Base-by-base conservation (phyloP, 2,113 vertebrate genomes). In the Probosciger aterrimus region DNA sequence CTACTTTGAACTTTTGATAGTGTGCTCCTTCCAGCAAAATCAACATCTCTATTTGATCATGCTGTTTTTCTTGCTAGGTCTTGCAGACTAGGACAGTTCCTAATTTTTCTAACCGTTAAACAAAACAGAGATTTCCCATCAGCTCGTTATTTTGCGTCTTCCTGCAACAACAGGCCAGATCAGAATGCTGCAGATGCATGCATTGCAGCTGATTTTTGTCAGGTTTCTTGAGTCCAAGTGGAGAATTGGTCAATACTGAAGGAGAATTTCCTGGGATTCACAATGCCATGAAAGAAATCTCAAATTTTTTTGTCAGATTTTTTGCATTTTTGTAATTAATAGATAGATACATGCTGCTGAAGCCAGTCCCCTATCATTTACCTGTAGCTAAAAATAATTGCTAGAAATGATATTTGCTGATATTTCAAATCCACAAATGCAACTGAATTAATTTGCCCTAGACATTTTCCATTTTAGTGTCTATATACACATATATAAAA, bases 371-470 rank as follows among this genome's bases (percentile, higher is more conserved):
- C 92, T 95, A 68, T 92, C 86, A 96, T 96, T 96, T 96, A 95
- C 96, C 86, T 95, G 81, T 85, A 92, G 83, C 86, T 96, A 95
- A 96, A 97, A 96, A 96, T 96, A 96, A 96, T 96, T 93, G 91
- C 96, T 96, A 84, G 91, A 95, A 96, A 95, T 93, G 69, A 94
- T 96, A 93, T 97, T 97, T 97, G 95, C 95, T 96, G 96, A 92
- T 96, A 95, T 96, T 94, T 97, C 88, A 95, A 96, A 95, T 96
- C 86, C 73, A 68, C 57, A 62, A 86, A 96, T 91, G 91, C 88
- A 93, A 91, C 82, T 0, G 27, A 97, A 93, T 94, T 96, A 96
- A 96, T 96, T 96, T 84, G 37, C 65, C 73, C 47, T 82, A 96
- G 96, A 94, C 86, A 87, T 71, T 94, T 96, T 87, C 91, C 91